Percentiles rank a stretch among this genome's conserved stretches.
Evolutionary conservation across 2,888 invertebrate species (phyloP).

Genomic region (Hybos culiciformis): DNA sequence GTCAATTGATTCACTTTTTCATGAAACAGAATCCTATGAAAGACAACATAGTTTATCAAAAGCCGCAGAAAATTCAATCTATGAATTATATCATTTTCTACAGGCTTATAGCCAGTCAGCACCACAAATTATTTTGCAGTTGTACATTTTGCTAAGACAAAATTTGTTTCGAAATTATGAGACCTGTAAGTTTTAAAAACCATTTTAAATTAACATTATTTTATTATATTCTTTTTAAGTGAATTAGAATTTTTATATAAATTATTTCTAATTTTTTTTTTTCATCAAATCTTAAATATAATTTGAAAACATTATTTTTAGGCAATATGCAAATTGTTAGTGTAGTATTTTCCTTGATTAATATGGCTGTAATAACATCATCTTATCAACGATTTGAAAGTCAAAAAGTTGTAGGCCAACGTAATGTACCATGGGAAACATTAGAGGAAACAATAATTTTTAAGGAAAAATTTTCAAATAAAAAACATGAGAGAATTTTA

Average conservation of each 20-base stretch:
- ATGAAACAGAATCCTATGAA: constrained; percentile 41
- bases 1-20: constrained; percentile 56
- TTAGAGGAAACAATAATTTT: constrained; percentile 26
- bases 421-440: constrained; percentile 56
- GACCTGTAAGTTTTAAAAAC: constrained; percentile 49
- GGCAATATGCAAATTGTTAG: constrained; percentile 53
- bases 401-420: constrained; percentile 56
- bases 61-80: constrained; percentile 50
- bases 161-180: constrained; percentile 43
- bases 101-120: constrained; percentile 66
- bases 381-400: constrained; percentile 65
- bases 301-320: constrained; percentile 28
- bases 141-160: constrained; percentile 47
- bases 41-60: constrained; percentile 44
- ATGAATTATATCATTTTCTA: constrained; percentile 62
- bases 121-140: constrained; percentile 54
- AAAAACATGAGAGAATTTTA: background rate
- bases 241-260: no score
- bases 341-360: constrained; percentile 49
- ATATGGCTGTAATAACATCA: constrained; percentile 56
- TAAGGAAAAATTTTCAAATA: constrained; percentile 12
- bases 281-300: background rate
- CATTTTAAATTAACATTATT: no score
- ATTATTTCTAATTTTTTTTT: no score
- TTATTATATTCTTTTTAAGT: no score